Evolutionary conservation across 1,140 invertebrate species (phyloP), one percentile per base, ranked within the genome.

Genomic region (Orussus abietinus): DNA sequence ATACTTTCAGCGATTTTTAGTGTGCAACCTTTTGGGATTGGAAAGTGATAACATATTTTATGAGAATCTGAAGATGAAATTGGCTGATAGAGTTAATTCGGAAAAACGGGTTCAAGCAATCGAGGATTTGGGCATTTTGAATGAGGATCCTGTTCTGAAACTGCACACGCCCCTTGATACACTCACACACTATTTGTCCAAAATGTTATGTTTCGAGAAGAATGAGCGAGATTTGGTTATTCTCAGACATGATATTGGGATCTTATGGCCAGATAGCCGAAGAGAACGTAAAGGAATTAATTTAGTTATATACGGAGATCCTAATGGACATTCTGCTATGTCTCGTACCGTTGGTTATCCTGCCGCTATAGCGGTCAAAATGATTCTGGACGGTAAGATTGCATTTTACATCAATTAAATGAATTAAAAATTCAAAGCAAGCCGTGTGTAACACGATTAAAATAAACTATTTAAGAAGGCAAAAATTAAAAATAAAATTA

Each of bases 331-430:
- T 62, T 96, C 94, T 0, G 97, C 96, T 4, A 99, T 99, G 97
- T 92, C 96, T 1, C 85, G 90, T 57, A 96, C 93, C 11, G 97
- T 99, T 4, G 96, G 96, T 3, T 87, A 95, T 58, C 96, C 96
- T 0, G 84, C 91, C 4, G 96, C 92, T 4, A 98, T 99, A 56
- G 92, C 95, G 4, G 83, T 91, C 0, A 94, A 96, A 72, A 99
- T 99, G 96, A 81, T 99, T 18, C 74, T 98, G 4, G 91, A 96
- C 72, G 94, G 90, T 91, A 74, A 74, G 37, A 36, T 7, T 21
- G n/a, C n/a, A n/a, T n/a, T n/a, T n/a, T n/a, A n/a, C n/a, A n/a
- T n/a, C n/a, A n/a, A n/a, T n/a, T n/a, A n/a, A n/a, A n/a, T n/a
- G n/a, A n/a, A n/a, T n/a, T n/a, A n/a, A n/a, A n/a, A n/a, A n/a